These are phyloP conservation scores for Operophtera brumata DNA, from an alignment of 2,888 invertebrate genomes.

Conservation along the genomic window DNA sequence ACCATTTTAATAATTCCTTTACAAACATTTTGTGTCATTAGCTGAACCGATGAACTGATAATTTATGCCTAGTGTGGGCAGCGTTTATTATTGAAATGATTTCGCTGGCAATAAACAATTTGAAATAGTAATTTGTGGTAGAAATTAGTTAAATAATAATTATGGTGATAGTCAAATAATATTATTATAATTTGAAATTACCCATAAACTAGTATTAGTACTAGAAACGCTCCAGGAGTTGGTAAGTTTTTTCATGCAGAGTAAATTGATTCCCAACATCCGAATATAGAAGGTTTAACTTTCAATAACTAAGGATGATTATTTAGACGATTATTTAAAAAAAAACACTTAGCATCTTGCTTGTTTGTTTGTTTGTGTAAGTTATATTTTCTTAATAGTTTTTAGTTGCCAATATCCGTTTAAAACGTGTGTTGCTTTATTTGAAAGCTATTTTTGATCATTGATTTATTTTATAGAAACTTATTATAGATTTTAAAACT, in stretches of 20 bases:
- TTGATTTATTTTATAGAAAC: too few relatives aligned
- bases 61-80: constrained; percentile 37
- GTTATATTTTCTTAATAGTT: too few relatives aligned
- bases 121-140: constrained; percentile 13
- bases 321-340: too few relatives aligned
- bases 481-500: too few relatives aligned
- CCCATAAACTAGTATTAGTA: not conserved
- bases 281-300: too few relatives aligned
- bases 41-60: constrained; percentile 31
- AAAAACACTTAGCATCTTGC: too few relatives aligned
- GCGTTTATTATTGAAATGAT: constrained; percentile 32
- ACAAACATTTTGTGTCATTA: constrained; percentile 46
- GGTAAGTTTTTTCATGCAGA: not conserved
- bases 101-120: constrained; percentile 18
- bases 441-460: too few relatives aligned
- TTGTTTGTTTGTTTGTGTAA: too few relatives aligned
- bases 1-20: constrained; percentile 49
- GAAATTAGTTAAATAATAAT: constrained; percentile 4
- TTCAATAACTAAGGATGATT: too few relatives aligned
- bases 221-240: not conserved
- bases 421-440: too few relatives aligned
- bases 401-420: too few relatives aligned
- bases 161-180: not conserved
- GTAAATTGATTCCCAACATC: not conserved
- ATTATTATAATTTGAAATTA: not conserved